Conservation (phyloP, 2,888 invertebrate species). For the Abrostola triplasia region DNA sequence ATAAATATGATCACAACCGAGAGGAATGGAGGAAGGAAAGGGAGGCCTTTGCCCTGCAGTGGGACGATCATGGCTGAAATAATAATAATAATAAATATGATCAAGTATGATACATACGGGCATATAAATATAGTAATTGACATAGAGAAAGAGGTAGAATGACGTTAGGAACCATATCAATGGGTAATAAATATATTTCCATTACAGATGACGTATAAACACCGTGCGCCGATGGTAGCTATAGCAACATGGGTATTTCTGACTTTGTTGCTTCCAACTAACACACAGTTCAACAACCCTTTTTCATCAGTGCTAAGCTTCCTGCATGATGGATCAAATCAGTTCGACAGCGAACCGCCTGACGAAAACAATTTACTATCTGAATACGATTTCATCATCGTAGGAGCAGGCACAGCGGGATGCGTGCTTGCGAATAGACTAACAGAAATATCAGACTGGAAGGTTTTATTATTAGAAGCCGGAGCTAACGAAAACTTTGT, state of each 20-base stretch:
- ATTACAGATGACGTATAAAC: slow-evolving; percentile 77
- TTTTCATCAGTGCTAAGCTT: slow-evolving; percentile 85
- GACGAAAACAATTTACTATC: slow-evolving; percentile 78
- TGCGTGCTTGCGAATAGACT: slow-evolving; percentile 90
- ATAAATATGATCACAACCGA: too few species aligned
- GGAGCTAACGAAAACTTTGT: slow-evolving; percentile 89
- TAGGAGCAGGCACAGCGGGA: slow-evolving; percentile 91
- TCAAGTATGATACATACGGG: too few species aligned
- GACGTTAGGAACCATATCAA: too few species aligned
- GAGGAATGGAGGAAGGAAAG: too few species aligned
- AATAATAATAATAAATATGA: too few species aligned
- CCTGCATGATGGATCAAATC: slow-evolving; percentile 84
- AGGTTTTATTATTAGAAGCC: slow-evolving; percentile 89
- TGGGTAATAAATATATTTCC: too few species aligned
- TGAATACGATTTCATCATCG: slow-evolving; percentile 89
- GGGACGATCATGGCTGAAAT: too few species aligned
- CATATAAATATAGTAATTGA: too few species aligned
- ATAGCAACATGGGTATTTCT: slow-evolving; percentile 66
- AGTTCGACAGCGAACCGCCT: slow-evolving; percentile 84
- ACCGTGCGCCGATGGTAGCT: slow-evolving; percentile 57
- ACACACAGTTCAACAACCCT: slow-evolving; percentile 68
- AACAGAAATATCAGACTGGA: slow-evolving; percentile 84
- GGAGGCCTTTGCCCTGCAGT: too few species aligned
- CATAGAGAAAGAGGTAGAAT: too few species aligned
- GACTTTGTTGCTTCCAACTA: slow-evolving; percentile 57